These are phyloP conservation scores for Cephalopachus bancanus DNA, from an alignment of 2,797 vertebrate species.

Conservation along the genomic window DNA sequence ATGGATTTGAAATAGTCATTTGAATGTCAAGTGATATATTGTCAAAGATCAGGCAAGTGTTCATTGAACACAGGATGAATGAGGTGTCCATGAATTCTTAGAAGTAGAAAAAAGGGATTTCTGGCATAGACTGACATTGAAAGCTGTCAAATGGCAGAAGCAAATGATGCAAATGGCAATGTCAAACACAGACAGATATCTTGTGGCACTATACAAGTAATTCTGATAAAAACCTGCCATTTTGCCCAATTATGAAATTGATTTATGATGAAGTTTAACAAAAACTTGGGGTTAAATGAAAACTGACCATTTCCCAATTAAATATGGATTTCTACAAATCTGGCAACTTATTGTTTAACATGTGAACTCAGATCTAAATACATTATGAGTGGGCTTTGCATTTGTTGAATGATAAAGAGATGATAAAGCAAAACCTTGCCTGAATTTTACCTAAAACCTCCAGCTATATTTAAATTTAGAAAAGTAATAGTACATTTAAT, in stretches of 20 bases:
- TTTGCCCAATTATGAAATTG: neutral
- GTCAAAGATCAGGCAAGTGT: slow-evolving; percentile 71
- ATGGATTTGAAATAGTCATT: slow-evolving; percentile 60
- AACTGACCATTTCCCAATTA: neutral
- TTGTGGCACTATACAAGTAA: neutral
- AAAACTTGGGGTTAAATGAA: neutral
- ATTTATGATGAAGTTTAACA: neutral
- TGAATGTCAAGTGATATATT: slow-evolving; percentile 51
- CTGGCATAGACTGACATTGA: neutral
- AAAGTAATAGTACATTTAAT: neutral
- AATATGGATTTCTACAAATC: neutral
- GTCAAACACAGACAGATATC: neutral
- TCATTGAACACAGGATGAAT: slow-evolving; percentile 72
- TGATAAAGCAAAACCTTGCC: neutral
- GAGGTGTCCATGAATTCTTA: slow-evolving; percentile 43
- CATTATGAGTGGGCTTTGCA: neutral
- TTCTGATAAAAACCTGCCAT: neutral
- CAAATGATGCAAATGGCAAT: neutral
- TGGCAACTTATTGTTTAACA: neutral
- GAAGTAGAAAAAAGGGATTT: neutral
- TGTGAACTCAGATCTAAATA: neutral
- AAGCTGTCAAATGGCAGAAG: neutral
- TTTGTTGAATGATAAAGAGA: neutral
- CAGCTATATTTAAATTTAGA: neutral
- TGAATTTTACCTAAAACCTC: neutral